phyloP scores from a whole-genome alignment of 1,140 invertebrate genomes.

The Solen grandis region DNA sequence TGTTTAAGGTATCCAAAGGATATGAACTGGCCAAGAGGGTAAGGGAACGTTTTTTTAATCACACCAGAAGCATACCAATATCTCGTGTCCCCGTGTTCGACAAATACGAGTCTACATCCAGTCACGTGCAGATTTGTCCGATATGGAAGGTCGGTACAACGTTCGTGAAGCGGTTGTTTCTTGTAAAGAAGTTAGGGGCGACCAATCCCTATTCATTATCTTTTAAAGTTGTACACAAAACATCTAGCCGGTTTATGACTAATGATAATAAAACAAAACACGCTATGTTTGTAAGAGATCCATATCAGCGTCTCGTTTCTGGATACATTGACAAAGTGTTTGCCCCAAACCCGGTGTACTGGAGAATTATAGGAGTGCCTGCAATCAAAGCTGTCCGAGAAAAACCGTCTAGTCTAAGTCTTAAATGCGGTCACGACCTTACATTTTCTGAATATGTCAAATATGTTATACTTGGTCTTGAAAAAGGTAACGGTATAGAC shows the following conservation, averaged over 20 bases:
- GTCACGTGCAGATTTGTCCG: too few relatives aligned
- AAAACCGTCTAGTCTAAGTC: slow-evolving; percentile 7
- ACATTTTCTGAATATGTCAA: slow-evolving; percentile 66
- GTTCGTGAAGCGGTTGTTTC: slow-evolving; percentile 8
- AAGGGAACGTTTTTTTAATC: too few relatives aligned
- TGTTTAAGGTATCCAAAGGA: too few relatives aligned
- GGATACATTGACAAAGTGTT: slow-evolving; percentile 69
- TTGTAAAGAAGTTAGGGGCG: slow-evolving; percentile 22
- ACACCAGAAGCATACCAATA: too few relatives aligned
- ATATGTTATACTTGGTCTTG: slow-evolving; percentile 57
- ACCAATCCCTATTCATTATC: too few relatives aligned
- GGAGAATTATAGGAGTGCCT: slow-evolving; percentile 55
- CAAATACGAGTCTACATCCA: too few relatives aligned
- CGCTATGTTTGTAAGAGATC: slow-evolving; percentile 67
- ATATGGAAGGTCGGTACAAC: slow-evolving; percentile 37
- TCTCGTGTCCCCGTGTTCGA: too few relatives aligned
- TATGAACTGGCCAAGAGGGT: too few relatives aligned
- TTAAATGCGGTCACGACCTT: slow-evolving; percentile 65
- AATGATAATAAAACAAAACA: background rate
- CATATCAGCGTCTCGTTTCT: slow-evolving; percentile 62
- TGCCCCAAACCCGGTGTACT: slow-evolving; percentile 67
- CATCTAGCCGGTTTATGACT: too few relatives aligned
- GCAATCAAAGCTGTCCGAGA: background rate
- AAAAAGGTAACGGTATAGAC: background rate
- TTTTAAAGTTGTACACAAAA: too few relatives aligned